Conservation (phyloP, 2,797 vertebrate genomes). For the Nannoperca obscura region DNA sequence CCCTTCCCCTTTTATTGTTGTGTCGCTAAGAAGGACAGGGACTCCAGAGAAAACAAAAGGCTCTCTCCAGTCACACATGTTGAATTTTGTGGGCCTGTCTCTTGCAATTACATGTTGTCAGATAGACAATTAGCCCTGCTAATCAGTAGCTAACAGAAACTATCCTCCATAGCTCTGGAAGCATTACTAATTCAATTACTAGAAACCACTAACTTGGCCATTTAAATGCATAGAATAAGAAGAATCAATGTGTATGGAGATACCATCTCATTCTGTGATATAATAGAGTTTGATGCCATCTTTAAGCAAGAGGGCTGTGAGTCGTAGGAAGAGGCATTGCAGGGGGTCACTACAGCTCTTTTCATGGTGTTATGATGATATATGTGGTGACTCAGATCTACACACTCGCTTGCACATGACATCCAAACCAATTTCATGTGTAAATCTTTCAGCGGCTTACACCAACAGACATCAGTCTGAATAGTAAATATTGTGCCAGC, state of each 20-base stretch:
- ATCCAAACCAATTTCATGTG: conserved; percentile 57
- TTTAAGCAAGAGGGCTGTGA: conserved; percentile 23
- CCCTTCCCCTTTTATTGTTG: conserved; percentile 27
- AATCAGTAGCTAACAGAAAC: conserved; percentile 79
- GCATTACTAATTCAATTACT: conserved; percentile 77
- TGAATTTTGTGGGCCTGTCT: conserved; percentile 69
- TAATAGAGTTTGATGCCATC: conserved; percentile 26
- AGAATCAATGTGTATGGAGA: conserved; percentile 48
- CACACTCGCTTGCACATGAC: conserved; percentile 38
- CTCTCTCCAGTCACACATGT: conserved; percentile 38
- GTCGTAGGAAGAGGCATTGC: conserved; percentile 21
- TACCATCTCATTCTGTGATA: conserved; percentile 17
- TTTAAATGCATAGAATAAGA: conserved; percentile 79
- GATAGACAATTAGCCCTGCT: conserved; percentile 81
- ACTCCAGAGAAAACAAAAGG: conserved; percentile 37
- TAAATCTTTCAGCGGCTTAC: conserved; percentile 74
- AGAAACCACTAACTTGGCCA: conserved; percentile 61
- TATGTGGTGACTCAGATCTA: conserved; percentile 31
- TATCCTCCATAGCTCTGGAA: conserved; percentile 65
- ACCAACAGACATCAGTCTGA: conserved; percentile 72
- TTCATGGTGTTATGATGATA: conserved; percentile 29
- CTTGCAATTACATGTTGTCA: conserved; percentile 72
- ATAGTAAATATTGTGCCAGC: conserved; percentile 67
- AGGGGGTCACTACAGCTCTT: conserved; percentile 32
- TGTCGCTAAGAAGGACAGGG: conserved; percentile 11